Evolutionary conservation across 1,140 invertebrate species (phyloP), one percentile per base, ranked within the genome.

Genomic region (Drosophila ambigua): DNA sequence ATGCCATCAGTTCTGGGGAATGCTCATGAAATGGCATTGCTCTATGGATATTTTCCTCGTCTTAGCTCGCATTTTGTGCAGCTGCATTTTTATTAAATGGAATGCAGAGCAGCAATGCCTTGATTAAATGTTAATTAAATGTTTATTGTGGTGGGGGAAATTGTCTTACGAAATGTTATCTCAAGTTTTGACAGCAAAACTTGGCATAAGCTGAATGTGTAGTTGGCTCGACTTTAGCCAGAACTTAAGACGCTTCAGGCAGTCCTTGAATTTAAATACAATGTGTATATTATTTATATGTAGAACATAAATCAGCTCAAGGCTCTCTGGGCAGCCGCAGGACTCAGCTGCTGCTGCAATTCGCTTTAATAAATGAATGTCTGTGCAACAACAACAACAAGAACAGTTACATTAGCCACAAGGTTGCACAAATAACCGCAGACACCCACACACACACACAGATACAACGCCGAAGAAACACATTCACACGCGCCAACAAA

Each of bases 401-500:
- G 44, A 39, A 13, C 35, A 13, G 11, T 39, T 1, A 39, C 35
- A 39, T 39, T 39, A 39, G 35, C 35, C 35, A 39, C 35, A 54
- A 54, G 16, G 16, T 55, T 69, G 26, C 62, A 55, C 43, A 67
- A 67, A 51, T 23, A 77, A 68, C 78, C 62, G 44, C 73, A 72
- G 35, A 41, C 23, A 57, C 35, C 57, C 46, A 60, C 69, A 48
- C 28, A 41, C 23, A 57, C 35, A 60, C 46, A 60, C 45, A 59
- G 16, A 24, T 15, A 53, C 39, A 44, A 41, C 51, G 8, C 11
- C 20, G 26, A 35, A 9, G 26, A 55, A 31, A 41, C 62, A 69
- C 69, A 72, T 72, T 71, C 69, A 72, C 58, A 79, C 71, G 77
- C 64, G 78, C 78, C 79, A 83, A 69, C 79, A 82, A 82, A 83